Evolutionary conservation across 2,888 invertebrate species (phyloP), one percentile per base, ranked within the genome.

Genomic region (Lasiommata megera): DNA sequence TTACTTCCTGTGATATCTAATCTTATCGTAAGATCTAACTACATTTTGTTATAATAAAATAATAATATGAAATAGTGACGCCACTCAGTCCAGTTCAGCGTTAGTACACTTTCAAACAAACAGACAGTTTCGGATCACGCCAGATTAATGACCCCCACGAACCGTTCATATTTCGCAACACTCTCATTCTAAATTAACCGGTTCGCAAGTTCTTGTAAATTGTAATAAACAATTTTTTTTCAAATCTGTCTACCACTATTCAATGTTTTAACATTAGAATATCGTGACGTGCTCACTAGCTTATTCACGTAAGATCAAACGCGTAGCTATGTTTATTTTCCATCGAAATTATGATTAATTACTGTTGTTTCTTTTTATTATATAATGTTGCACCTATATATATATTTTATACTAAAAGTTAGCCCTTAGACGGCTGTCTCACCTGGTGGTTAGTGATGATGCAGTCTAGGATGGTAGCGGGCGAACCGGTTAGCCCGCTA

Each of bases 101-200:
- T 17, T 36, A 17, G 14, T 55, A 48, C 48, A 18, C 48, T 58
- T 54, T 76, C 75, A 77, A 80, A 78, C 69, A 67, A 81, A 85
- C 82, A 84, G 79, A 54, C 51, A 57, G 51, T 61, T 58, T 56
- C 81, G 75, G 80, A 79, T 79, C 82, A 76, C 66, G 55, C 56
- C 76, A 80, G 84, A 85, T 83, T 83, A 84, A 87, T 79, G 80
- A 77, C 74, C 74, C 75, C 75, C 68, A 71, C 73, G 76, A 81
- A 81, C 80, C 74, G 79, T 77, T 73, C 77, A 74, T 79, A 81
- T 83, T 79, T 80, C 75, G 79, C 79, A 79, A 82, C 72, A 63
- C 69, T 71, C 74, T 43, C 43, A 43, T 43, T 44, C 31, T 46
- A 16, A 29, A 28, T 29, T 5, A 31, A 73, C 57, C 63, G 60